Percentiles rank a stretch among this genome's conserved stretches.
These are phyloP conservation scores for Heliconius hewitsoni DNA, from an alignment of 1,140 invertebrate species.

Conservation along the genomic window DNA sequence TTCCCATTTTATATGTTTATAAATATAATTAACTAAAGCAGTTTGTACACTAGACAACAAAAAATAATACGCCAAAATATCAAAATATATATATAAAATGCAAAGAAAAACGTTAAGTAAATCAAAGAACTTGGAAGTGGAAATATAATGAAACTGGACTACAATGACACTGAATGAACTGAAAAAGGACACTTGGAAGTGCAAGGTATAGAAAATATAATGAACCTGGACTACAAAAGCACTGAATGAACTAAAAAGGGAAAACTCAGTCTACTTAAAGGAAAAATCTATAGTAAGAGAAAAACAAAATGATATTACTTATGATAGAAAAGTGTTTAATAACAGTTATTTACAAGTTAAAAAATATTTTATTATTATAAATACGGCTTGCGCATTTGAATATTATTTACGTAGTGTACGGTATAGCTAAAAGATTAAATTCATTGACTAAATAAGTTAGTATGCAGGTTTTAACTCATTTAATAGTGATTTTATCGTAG, in stretches of 20 bases:
- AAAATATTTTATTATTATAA: no score
- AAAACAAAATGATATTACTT: not conserved
- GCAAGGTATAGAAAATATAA: not conserved
- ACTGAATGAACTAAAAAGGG: not conserved
- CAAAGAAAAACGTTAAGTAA: not conserved
- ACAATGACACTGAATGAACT: not conserved
- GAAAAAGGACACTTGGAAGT: not conserved
- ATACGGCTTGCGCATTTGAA: no score
- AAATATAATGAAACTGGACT: slow-evolving; percentile 3
- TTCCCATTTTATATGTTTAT: not conserved
- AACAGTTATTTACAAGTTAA: no score
- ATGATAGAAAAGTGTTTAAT: not conserved
- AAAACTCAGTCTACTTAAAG: not conserved
- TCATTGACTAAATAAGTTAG: no score
- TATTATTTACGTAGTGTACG: no score
- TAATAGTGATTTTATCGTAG: no score
- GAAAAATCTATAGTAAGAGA: not conserved
- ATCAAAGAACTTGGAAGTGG: not conserved
- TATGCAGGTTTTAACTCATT: no score
- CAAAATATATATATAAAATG: not conserved
- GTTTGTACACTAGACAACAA: no score
- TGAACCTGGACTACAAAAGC: slow-evolving; percentile 8
- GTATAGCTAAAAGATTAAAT: no score
- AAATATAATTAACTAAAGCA: not conserved
- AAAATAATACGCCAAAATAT: not conserved